Percentiles rank a stretch among this genome's conserved stretches.
Evolutionary conservation across 2,888 invertebrate species (phyloP).

Genomic region (Cosmia trapezina): DNA sequence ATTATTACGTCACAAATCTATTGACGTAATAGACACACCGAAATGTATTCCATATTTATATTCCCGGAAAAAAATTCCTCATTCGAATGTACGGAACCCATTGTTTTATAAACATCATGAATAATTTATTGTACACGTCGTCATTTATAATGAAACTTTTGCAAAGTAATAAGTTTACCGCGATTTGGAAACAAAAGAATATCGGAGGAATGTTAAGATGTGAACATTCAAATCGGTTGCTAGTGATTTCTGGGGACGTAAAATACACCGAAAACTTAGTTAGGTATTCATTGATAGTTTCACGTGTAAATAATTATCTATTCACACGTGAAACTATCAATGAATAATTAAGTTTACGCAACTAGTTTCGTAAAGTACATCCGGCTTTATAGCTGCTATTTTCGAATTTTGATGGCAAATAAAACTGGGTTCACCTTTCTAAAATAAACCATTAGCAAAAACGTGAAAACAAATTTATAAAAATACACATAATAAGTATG

Average conservation of each 20-base stretch:
- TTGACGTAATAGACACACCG: not conserved
- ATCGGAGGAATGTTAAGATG: constrained; percentile 23
- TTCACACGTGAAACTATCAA: too few species aligned
- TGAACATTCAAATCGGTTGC: not conserved
- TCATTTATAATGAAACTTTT: constrained; percentile 57
- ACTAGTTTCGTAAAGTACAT: too few species aligned
- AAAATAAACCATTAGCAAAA: not conserved
- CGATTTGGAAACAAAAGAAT: constrained; percentile 19
- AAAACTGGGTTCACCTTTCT: not conserved
- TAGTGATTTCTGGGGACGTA: constrained; percentile 10
- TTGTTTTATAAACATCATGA: constrained; percentile 51
- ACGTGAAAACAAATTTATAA: not conserved
- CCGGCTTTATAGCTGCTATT: not conserved
- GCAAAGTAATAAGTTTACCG: constrained; percentile 17
- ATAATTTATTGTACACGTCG: constrained; percentile 61
- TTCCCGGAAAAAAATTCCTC: constrained; percentile 7
- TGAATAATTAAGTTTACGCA: too few species aligned
- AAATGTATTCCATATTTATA: constrained; percentile 28
- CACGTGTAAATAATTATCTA: too few species aligned
- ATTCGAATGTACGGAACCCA: constrained; percentile 13
- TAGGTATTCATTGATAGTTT: too few species aligned
- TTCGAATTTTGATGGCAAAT: too few species aligned
- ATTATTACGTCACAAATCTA: constrained; percentile 6
- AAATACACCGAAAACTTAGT: not conserved
- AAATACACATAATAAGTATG: not conserved